phyloP scores from a whole-genome alignment of 2,888 invertebrate species.

The Tanypteryx hageni region DNA sequence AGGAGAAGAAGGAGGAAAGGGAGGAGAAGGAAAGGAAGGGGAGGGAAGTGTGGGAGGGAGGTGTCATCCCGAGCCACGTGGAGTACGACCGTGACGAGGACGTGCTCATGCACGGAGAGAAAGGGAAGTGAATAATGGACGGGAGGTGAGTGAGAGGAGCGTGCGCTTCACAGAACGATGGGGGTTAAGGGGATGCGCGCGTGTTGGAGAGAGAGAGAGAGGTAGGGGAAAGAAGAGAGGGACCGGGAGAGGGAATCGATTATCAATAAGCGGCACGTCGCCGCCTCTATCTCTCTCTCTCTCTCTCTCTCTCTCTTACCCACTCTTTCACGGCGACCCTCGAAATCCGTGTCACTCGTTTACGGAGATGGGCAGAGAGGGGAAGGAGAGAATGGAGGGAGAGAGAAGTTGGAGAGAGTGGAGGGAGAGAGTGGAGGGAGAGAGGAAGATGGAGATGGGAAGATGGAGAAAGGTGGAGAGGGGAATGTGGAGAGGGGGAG shows the following conservation, averaged over 20 bases:
- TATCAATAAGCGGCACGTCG: constrained; percentile 43
- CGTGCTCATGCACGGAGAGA: neutral
- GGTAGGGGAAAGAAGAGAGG: neutral
- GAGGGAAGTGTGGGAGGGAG: neutral
- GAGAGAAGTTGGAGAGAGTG: no score
- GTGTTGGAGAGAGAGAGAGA: neutral
- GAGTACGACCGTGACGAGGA: constrained; percentile 2
- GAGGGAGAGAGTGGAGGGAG: no score
- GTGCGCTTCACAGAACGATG: neutral
- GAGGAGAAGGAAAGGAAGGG: neutral
- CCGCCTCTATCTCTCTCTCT: neutral
- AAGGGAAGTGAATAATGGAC: neutral
- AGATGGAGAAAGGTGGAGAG: no score
- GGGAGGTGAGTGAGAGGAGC: neutral
- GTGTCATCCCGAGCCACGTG: neutral
- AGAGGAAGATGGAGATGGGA: no score
- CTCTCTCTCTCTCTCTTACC: neutral
- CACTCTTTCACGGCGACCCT: constrained; percentile 22
- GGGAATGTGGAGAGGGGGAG: no score
- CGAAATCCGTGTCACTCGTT: constrained; percentile 56
- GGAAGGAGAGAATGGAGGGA: neutral
- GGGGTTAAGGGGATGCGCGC: neutral
- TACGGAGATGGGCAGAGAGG: neutral
- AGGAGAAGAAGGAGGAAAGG: neutral
- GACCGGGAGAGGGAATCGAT: constrained; percentile 33